Conservation (phyloP, 2,797 vertebrate genomes). For the Anniella stebbinsi region DNA sequence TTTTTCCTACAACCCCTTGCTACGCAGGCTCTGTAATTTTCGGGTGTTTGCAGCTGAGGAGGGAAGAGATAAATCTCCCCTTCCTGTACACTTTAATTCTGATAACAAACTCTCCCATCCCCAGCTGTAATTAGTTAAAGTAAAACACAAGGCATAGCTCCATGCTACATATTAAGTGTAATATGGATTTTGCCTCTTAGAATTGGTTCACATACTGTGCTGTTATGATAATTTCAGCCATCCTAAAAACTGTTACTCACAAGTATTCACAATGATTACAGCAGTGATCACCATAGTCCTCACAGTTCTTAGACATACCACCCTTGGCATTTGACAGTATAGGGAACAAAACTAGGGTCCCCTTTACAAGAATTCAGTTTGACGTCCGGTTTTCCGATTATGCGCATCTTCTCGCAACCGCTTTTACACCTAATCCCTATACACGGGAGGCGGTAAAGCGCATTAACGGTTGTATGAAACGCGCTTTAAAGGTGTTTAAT, state of each 20-base stretch:
- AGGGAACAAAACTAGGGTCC: background rate
- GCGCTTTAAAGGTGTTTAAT: no score
- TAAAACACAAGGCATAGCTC: no score
- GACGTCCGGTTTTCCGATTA: no score
- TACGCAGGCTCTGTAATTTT: no score
- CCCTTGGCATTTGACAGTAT: background rate
- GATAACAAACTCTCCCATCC: background rate
- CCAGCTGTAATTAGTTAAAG: background rate
- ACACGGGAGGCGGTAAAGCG: no score
- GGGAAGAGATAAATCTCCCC: no score
- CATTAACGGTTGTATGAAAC: no score
- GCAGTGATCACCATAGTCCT: background rate
- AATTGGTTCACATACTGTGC: background rate
- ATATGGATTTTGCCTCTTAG: background rate
- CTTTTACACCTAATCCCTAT: no score
- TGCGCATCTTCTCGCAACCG: no score
- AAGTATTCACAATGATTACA: background rate
- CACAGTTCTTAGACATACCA: background rate
- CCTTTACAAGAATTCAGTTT: no score
- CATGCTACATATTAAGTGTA: background rate
- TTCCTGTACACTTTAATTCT: background rate
- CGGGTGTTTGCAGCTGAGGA: no score
- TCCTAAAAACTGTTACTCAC: background rate
- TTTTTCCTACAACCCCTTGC: background rate
- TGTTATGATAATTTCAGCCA: slow-evolving; percentile 2